Percentiles rank a stretch among this genome's conserved stretches.
Conservation (phyloP, 2,113 vertebrate species). For the Barbus barbus region DNA sequence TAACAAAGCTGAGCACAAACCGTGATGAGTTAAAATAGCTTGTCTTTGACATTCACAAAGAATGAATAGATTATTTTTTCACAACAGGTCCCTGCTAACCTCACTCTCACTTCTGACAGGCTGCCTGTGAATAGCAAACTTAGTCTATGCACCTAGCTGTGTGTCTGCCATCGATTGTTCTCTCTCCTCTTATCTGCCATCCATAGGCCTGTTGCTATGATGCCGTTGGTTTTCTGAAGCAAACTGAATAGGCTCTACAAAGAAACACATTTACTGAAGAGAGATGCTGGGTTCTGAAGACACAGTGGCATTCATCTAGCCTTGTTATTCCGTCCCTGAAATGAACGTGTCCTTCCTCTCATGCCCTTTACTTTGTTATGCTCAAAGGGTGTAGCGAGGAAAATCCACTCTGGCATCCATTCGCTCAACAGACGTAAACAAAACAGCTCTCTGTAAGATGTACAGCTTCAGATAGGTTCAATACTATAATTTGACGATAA, state of each 20-base stretch:
- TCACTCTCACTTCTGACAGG: slow-evolving; percentile 1
- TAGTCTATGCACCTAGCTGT: slow-evolving; percentile 10
- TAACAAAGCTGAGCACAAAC: slow-evolving; percentile 3
- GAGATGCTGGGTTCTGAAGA: slow-evolving; percentile 22
- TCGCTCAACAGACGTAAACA: neutral
- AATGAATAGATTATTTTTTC: neutral
- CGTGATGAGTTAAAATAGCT: neutral
- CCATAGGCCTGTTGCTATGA: slow-evolving; percentile 30
- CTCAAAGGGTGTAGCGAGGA: slow-evolving; percentile 2
- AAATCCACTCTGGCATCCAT: slow-evolving; percentile 24
- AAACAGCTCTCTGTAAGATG: slow-evolving; percentile 19
- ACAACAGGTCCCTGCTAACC: slow-evolving; percentile 13
- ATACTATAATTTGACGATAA: slow-evolving; percentile 24
- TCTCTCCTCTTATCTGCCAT: slow-evolving; percentile 10
- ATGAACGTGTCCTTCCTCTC: slow-evolving; percentile 17
- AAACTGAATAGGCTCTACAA: slow-evolving; percentile 34
- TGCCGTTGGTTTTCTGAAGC: slow-evolving; percentile 5
- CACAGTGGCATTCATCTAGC: slow-evolving; percentile 22
- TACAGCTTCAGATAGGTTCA: slow-evolving; percentile 25
- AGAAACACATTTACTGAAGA: slow-evolving; percentile 22
- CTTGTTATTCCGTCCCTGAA: slow-evolving; percentile 22
- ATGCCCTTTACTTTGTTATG: slow-evolving; percentile 26
- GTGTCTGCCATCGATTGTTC: slow-evolving; percentile 26
- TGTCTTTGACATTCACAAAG: slow-evolving; percentile 8
- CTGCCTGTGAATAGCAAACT: neutral